Evolutionary conservation across 2,888 invertebrate genomes (phyloP).

Genomic region (Willowsia nigromaculata): DNA sequence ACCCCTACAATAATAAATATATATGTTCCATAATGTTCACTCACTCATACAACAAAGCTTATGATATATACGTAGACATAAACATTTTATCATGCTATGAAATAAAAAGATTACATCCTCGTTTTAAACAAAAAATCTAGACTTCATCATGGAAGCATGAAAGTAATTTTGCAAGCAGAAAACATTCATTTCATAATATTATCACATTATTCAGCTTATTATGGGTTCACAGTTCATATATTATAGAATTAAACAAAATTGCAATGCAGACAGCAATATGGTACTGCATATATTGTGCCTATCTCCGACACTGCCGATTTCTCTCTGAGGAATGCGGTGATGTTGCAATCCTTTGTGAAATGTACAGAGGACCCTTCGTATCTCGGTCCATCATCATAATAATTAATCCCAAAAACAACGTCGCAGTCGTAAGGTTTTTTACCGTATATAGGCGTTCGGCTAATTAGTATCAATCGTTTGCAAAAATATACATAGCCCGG

Average conservation of each 20-base stretch:
- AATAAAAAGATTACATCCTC: background rate
- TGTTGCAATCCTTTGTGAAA: constrained; percentile 11
- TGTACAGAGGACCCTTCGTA: background rate
- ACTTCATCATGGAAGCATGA: background rate
- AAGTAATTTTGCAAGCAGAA: background rate
- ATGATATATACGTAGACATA: background rate
- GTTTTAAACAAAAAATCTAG: background rate
- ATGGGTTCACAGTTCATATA: background rate
- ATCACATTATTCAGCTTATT: background rate
- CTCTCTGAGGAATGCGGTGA: background rate
- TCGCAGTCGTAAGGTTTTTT: too few relatives aligned
- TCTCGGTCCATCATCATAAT: background rate
- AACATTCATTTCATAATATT: background rate
- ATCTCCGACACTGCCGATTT: background rate
- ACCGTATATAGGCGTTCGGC: too few relatives aligned
- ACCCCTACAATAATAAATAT: background rate
- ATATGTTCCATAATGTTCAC: background rate
- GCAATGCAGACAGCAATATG: background rate
- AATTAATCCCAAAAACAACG: background rate
- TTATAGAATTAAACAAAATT: too few relatives aligned
- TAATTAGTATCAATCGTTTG: too few relatives aligned
- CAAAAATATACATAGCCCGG: too few relatives aligned
- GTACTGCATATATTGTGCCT: background rate
- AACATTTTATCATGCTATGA: background rate
- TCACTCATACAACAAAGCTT: background rate